A percentile compares a stretch with the other conserved stretches of the same genome.
These are phyloP conservation scores for Sphinx pinastri DNA, from an alignment of 2,888 invertebrate genomes.

Conservation along the genomic window DNA sequence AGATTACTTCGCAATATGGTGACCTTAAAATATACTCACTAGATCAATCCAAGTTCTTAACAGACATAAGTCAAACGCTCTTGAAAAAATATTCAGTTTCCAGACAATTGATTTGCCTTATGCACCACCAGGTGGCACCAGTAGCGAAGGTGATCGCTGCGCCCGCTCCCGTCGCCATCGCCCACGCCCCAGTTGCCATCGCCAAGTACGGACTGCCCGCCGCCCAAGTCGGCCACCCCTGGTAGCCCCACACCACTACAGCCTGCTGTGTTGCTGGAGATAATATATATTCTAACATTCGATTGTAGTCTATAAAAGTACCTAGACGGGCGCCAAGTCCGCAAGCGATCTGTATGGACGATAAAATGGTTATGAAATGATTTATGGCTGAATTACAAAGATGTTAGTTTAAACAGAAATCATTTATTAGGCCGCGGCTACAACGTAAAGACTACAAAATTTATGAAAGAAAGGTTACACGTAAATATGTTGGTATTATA, in stretches of 20 bases:
- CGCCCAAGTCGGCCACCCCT: conserved; percentile 65
- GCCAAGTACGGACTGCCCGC: conserved; percentile 55
- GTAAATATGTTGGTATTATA: conserved; percentile 9
- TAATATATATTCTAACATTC: conserved; percentile 21
- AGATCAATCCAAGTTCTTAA: not conserved
- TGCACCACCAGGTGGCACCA: conserved; percentile 34
- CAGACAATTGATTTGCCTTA: too few relatives aligned
- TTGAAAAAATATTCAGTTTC: too few relatives aligned
- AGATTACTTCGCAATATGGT: conserved; percentile 8
- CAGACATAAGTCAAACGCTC: too few relatives aligned
- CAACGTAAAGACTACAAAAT: conserved; percentile 42
- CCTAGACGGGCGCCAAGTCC: conserved; percentile 6
- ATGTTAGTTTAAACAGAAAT: conserved; percentile 32
- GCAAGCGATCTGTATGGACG: not conserved
- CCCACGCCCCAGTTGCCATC: conserved; percentile 41
- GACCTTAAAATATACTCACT: not conserved
- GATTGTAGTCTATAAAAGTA: conserved; percentile 12
- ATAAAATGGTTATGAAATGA: conserved; percentile 12
- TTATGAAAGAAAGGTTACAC: conserved; percentile 10
- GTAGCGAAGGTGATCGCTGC: conserved; percentile 53
- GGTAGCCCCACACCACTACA: conserved; percentile 55
- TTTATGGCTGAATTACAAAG: conserved; percentile 33
- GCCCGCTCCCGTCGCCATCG: conserved; percentile 41
- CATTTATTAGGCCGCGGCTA: conserved; percentile 45
- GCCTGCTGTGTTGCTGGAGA: conserved; percentile 47